Evolutionary conservation across 2,113 vertebrate species (phyloP), one percentile per base, ranked within the genome.

Genomic region (Phycodurus eques): DNA sequence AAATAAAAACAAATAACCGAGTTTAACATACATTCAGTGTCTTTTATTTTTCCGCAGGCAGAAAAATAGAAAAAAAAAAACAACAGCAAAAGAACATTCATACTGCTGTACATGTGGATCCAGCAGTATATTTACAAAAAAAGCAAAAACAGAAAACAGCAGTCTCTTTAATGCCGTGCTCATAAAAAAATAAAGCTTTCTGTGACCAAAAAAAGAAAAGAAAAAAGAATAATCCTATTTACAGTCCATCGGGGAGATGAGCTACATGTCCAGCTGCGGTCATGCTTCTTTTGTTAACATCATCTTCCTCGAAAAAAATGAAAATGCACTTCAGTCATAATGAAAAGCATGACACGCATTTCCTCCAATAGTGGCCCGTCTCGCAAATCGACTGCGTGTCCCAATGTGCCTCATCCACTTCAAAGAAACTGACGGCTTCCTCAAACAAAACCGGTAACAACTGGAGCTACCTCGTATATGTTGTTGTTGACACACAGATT

Each of bases 101-200:
- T 88, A 87, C 87, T 80, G 83, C 73, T 85, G 82, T 89, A 88
- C 90, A 87, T 84, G 44, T 66, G 44, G 43, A 31, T 66, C 44
- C 64, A 66, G 64, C 80, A 74, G 79, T 73, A 78, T 88, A 91
- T 90, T 90, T 91, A 91, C 89, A 92, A 89, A 90, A 85, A 88
- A 74, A 83, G 89, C 76, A 82, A 91, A 78, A 89, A 75, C 77
- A 79, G 80, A 86, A 88, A 92, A 80, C 79, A 56, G 88, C 78
- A 81, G 78, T 79, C 78, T 84, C 73, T 85, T 79, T 81, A 65
- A 80, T 66, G 67, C 78, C 71, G 84, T 78, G 66, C 80, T 86
- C 86, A 86, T 89, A 90, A 91, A 92, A 39, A 91, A 92, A 56
- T 91, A 92, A 91, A 90, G 78, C 86, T 91, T 89, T 90, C 64